These are phyloP conservation scores for Laterallus jamaicensis DNA, from an alignment of 2,113 vertebrate species.

Conservation along the genomic window DNA sequence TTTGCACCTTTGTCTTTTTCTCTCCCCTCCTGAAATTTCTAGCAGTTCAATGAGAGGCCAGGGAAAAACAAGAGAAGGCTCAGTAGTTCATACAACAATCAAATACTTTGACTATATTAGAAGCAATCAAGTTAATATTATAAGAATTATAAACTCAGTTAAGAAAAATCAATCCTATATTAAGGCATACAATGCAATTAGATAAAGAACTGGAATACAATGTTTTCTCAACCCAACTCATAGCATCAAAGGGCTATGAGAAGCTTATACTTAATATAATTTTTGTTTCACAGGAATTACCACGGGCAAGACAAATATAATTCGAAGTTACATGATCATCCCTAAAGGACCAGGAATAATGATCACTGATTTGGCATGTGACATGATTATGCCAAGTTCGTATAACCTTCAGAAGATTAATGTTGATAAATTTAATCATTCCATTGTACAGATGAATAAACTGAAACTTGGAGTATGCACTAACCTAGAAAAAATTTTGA, in stretches of 20 bases:
- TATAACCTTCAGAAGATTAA: background rate
- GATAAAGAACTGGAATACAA: background rate
- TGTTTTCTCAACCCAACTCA: background rate
- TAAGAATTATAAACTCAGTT: background rate
- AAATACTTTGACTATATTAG: background rate
- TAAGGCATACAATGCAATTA: background rate
- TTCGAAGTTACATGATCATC: background rate
- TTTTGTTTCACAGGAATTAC: background rate
- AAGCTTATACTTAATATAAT: background rate
- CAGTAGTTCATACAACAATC: background rate
- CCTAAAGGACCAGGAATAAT: background rate
- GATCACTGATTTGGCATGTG: background rate
- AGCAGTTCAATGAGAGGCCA: background rate
- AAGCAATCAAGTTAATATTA: background rate
- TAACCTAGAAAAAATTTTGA: background rate
- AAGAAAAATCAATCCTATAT: background rate
- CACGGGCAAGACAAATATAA: background rate
- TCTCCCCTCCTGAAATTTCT: background rate
- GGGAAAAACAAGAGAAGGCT: background rate
- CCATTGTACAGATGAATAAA: background rate
- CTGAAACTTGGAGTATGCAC: background rate
- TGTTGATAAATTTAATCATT: background rate
- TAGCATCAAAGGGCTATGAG: background rate
- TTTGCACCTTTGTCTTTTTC: background rate
- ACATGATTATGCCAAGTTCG: background rate